Conservation (phyloP, 2,797 vertebrate species). For the Lepilemur ruficaudatus region DNA sequence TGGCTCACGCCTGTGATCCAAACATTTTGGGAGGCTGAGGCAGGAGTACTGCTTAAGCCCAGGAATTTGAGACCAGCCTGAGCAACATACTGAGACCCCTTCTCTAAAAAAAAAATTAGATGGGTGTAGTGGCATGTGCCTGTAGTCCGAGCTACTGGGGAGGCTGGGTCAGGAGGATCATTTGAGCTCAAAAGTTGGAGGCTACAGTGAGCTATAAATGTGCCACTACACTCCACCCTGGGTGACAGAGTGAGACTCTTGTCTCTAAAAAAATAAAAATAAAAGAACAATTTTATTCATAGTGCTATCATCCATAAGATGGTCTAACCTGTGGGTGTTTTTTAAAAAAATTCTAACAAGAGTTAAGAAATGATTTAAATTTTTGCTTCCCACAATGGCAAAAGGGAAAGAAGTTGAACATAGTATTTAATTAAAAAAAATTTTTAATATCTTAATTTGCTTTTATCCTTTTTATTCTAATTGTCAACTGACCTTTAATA, state of each 20-base stretch:
- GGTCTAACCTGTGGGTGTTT: not conserved
- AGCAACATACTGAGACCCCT: not conserved
- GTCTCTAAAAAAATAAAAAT: not conserved
- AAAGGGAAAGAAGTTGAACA: not conserved
- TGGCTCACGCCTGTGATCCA: not conserved
- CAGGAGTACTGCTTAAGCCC: not conserved
- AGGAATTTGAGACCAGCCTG: not conserved
- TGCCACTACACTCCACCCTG: not conserved
- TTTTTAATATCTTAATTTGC: conserved; percentile 58
- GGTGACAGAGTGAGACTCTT: not conserved
- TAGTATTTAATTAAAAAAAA: not conserved
- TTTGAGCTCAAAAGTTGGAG: not conserved
- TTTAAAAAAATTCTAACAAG: not conserved
- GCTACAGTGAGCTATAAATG: not conserved
- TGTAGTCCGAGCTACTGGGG: not conserved
- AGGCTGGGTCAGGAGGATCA: not conserved
- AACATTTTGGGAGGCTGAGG: not conserved
- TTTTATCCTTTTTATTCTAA: conserved; percentile 43
- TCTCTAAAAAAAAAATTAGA: not conserved
- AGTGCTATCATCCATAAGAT: not conserved
- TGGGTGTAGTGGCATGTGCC: not conserved
- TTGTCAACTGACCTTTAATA: conserved; percentile 61
- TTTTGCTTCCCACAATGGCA: not conserved
- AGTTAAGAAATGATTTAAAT: not conserved
- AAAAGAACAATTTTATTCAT: not conserved